These are phyloP conservation scores for Hypocryptadius cinnamomeus DNA, from an alignment of 2,113 vertebrate species.

Conservation along the genomic window DNA sequence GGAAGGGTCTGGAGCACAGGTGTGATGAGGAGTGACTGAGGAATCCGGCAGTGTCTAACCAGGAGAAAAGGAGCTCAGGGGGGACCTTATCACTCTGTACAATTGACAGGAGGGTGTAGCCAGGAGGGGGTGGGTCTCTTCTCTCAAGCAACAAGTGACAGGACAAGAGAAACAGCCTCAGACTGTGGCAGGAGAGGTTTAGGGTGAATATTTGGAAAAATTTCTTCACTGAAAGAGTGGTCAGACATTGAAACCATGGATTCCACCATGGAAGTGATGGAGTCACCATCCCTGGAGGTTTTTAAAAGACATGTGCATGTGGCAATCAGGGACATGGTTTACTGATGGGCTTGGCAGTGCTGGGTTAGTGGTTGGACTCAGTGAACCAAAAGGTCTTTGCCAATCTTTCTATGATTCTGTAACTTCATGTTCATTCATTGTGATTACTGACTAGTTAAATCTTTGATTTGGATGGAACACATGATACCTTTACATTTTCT, in stretches of 20 bases:
- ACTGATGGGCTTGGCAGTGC: neutral
- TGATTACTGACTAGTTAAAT: neutral
- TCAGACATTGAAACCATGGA: neutral
- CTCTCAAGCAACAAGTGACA: neutral
- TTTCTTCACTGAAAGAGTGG: neutral
- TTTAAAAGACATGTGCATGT: neutral
- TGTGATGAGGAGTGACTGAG: neutral
- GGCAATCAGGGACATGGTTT: neutral
- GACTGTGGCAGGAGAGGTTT: neutral
- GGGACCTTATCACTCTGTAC: neutral
- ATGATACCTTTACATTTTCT: neutral
- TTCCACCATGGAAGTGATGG: neutral
- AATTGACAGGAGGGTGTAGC: fast-evolving
- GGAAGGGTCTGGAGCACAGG: neutral
- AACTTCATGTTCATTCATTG: neutral
- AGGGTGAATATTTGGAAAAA: neutral
- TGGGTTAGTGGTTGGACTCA: neutral
- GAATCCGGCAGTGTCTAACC: fast-evolving
- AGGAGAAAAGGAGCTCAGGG: neutral
- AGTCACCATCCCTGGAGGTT: neutral
- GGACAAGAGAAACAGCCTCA: neutral
- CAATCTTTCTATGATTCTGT: neutral
- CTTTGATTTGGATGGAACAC: neutral
- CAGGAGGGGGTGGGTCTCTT: fast-evolving
- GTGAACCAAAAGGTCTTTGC: neutral